Conservation (phyloP, 2,797 vertebrate genomes). For the Kryptopterus vitreolus region DNA sequence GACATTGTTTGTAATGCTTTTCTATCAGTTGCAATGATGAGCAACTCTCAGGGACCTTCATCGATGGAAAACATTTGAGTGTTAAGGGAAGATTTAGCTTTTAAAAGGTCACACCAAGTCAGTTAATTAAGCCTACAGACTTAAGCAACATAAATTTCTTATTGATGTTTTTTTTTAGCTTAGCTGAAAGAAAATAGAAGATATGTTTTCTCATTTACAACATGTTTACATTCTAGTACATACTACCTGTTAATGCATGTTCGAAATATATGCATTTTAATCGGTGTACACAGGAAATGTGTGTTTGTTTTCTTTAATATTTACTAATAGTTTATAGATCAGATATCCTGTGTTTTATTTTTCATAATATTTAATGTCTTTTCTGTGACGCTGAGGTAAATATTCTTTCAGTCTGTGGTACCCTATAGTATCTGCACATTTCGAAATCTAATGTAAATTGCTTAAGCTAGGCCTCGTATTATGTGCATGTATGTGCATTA, state of each 20-base stretch:
- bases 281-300: neutral
- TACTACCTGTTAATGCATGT: constrained; percentile 25
- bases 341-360: neutral
- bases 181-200: neutral
- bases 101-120: neutral
- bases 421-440: neutral
- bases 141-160: neutral
- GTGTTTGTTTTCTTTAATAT: neutral
- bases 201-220: neutral
- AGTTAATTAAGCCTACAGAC: neutral
- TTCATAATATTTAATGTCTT: neutral
- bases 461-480: neutral
- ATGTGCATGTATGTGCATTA: neutral
- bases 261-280: constrained; percentile 26
- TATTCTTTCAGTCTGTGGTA: neutral
- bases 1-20: neutral
- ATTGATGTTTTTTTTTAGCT: neutral
- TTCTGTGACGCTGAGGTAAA: neutral
- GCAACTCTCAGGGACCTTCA: constrained; percentile 46
- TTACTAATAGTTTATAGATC: neutral
- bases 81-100: constrained; percentile 2
- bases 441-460: neutral
- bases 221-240: constrained; percentile 38
- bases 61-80: constrained; percentile 1
- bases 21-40: constrained; percentile 6